Evolutionary conservation across 2,113 vertebrate genomes (phyloP), one percentile per base, ranked within the genome.

Genomic region (Leptobrachium leishanense): DNA sequence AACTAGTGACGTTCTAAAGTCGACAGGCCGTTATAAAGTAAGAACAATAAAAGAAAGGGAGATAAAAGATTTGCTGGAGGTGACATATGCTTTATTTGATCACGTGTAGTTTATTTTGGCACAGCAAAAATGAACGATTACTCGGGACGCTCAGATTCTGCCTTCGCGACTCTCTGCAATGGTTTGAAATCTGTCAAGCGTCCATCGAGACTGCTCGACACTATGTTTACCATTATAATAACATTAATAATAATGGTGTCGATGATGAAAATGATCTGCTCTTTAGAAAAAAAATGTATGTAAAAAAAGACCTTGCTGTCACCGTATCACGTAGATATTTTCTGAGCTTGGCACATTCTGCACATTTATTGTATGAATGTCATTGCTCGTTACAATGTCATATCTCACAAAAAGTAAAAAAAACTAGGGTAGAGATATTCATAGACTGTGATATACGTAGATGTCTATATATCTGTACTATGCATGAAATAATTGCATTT

Each of bases 21-120:
- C 20, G 20, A 31, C 20, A 31, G 20, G 20, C 20, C 20, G 20
- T 31, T 31, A 31, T 31, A 31, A 31, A 31, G 20, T 31, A 31
- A 31, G 20, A 31, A 31, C 20, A 31, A 1, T 31, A 31, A 31
- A 31, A 31, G 20, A 31, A 31, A 31, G 20, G 20, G 20, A 31
- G 20, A 31, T 31, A 31, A 31, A 31, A 31, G 20, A 31, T 31
- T 31, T 31, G 20, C 20, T 31, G 20, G 20, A 31, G 10, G 8
- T 59, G 63, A 65, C 64, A 80, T 74, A 80, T 73, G 55, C 55
- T 15, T 13, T 79, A 72, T 41, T 57, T 66, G 20, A 67, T 57
- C 41, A 55, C 41, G 59, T 41, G 31, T 57, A 53, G 76, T 44
- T 43, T 55, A 50, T 66, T 50, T 54, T 80, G 50, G 54, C 20